Evolutionary conservation across 2,113 vertebrate species (phyloP).

Genomic region (Recurvirostra avosetta): DNA sequence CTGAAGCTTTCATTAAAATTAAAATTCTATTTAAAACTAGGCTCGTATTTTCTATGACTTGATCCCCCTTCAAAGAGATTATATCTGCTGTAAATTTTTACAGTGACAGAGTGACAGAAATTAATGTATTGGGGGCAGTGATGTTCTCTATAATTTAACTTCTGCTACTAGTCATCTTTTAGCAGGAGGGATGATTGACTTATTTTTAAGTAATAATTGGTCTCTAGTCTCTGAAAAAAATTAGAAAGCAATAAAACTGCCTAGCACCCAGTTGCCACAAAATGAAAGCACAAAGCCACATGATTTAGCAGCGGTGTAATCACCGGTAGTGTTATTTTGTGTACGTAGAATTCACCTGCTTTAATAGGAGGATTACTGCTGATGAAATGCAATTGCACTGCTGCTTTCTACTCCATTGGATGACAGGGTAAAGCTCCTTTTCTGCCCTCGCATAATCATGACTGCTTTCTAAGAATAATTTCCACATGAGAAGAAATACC

Average conservation of each 20-base stretch:
- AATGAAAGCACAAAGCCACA: not conserved
- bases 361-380: conserved; percentile 20
- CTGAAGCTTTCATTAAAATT: conserved; percentile 79
- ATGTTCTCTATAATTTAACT: conserved; percentile 64
- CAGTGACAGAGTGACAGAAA: conserved; percentile 69
- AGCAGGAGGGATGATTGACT: conserved; percentile 33
- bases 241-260: conserved; percentile 2
- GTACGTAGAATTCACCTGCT: not conserved
- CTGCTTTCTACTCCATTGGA: not conserved
- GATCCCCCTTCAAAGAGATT: conserved; percentile 69
- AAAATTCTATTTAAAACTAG: conserved; percentile 78
- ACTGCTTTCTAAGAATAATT: conserved; percentile 58
- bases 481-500: not conserved
- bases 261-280: not conserved
- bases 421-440: conserved; percentile 28
- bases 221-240: conserved; percentile 46
- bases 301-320: not conserved
- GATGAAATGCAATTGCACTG: conserved; percentile 4
- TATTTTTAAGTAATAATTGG: conserved; percentile 66
- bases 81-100: conserved; percentile 68
- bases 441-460: not conserved
- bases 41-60: conserved; percentile 66
- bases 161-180: conserved; percentile 45
- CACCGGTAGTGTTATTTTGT: not conserved
- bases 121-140: conserved; percentile 63